phyloP scores from a whole-genome alignment of 2,888 invertebrate genomes.

The Branchipolynoe longqiensis region DNA sequence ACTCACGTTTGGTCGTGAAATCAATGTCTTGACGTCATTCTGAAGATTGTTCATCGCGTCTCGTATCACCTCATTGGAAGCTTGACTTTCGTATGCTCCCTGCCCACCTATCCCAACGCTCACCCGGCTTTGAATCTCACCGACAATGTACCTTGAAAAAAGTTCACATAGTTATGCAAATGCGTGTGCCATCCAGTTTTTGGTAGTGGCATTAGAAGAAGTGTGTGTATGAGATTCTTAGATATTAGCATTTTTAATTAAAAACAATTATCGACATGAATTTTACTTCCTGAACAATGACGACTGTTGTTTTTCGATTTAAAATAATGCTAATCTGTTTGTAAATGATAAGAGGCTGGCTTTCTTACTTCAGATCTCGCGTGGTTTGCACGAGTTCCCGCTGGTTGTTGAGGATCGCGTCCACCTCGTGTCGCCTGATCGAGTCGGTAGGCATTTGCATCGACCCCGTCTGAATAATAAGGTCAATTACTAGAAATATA shows the following conservation, averaged over 20 bases:
- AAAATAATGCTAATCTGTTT: too few species aligned
- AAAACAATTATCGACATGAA: background rate
- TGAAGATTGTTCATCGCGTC: constrained; percentile 58
- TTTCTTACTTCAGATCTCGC: constrained; percentile 91
- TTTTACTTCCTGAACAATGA: too few species aligned
- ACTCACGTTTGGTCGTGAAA: constrained; percentile 54
- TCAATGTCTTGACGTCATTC: constrained; percentile 59
- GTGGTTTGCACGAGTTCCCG: constrained; percentile 90
- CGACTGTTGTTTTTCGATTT: too few species aligned
- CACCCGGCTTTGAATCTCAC: constrained; percentile 58
- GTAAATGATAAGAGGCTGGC: too few species aligned
- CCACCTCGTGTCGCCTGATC: constrained; percentile 94
- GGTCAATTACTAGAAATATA: too few species aligned
- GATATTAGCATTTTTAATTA: background rate
- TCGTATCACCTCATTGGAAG: constrained; percentile 43
- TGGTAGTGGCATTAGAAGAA: background rate
- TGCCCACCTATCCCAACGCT: constrained; percentile 24
- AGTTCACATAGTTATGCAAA: background rate
- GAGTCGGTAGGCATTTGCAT: constrained; percentile 82
- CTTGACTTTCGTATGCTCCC: constrained; percentile 57
- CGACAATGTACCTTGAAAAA: constrained; percentile 42
- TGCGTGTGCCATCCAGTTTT: background rate
- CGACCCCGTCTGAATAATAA: constrained; percentile 23
- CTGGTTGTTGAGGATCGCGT: constrained; percentile 91
- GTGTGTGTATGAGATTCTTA: background rate